Percentiles rank a stretch among this genome's conserved stretches.
Conservation (phyloP, 37 sponge, comb jelly and placozoan genomes). For the Spongilla lacustris region DNA sequence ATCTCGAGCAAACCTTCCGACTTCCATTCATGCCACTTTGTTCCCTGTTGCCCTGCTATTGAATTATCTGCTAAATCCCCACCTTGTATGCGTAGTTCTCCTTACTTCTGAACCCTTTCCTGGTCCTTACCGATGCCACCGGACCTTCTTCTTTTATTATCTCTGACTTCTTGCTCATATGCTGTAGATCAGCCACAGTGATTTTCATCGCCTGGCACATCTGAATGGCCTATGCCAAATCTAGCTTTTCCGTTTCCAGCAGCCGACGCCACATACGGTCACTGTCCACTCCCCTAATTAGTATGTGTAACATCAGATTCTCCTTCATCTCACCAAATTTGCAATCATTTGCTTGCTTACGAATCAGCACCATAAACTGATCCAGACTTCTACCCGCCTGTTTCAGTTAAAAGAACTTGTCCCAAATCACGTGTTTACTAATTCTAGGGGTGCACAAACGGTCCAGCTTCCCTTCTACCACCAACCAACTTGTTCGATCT, state of each 20-base stretch:
- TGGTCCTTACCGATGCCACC: neutral
- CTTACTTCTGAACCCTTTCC: neutral
- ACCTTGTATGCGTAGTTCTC: neutral
- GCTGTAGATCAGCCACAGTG: neutral
- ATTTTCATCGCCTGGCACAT: neutral
- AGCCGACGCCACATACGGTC: conserved; percentile 26
- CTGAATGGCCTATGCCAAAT: conserved; percentile 1
- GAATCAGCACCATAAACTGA: conserved; percentile 26
- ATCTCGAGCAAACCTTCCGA: neutral
- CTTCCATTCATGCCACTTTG: neutral
- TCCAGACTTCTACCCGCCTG: conserved; percentile 27
- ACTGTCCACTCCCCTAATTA: conserved; percentile 25
- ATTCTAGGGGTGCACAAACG: neutral
- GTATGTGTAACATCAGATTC: conserved; percentile 29
- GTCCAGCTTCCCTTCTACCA: neutral
- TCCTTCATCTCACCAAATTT: conserved; percentile 16
- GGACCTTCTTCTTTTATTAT: neutral
- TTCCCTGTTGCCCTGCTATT: neutral
- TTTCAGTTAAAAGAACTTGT: conserved; percentile 2
- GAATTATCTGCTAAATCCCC: neutral
- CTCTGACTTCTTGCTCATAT: neutral
- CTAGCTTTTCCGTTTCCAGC: conserved; percentile 18
- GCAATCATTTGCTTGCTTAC: conserved; percentile 17
- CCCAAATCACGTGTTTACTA: neutral
- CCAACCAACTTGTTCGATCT: neutral